Percentiles rank a stretch among this genome's conserved stretches.
Conservation (phyloP, 2,888 invertebrate species). For the Schizaphis graminum region DNA sequence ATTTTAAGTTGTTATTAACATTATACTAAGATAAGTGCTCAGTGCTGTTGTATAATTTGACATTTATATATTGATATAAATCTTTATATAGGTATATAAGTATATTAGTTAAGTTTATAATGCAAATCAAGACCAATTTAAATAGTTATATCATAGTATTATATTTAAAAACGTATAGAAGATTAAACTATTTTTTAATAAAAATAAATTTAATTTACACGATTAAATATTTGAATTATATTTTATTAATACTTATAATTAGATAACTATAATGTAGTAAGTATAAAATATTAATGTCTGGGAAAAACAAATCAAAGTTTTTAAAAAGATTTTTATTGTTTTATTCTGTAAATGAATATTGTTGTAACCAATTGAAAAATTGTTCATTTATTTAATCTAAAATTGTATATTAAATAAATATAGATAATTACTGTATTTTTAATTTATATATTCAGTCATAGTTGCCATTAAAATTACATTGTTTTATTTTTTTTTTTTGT, state of each 20-base stretch:
- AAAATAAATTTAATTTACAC: neutral
- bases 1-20: conserved; percentile 40
- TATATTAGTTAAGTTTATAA: neutral
- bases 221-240: neutral
- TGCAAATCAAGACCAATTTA: neutral
- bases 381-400: neutral
- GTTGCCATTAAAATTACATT: neutral
- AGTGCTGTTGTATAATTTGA: neutral
- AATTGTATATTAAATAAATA: neutral
- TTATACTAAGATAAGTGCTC: neutral
- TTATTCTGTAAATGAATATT: neutral
- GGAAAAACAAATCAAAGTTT: neutral
- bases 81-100: neutral
- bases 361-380: neutral
- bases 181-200: neutral
- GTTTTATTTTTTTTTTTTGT: neutral
- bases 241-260: neutral
- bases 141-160: neutral
- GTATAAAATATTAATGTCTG: neutral
- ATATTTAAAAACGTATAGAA: neutral
- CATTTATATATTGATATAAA: neutral
- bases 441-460: neutral
- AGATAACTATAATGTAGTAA: neutral
- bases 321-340: neutral
- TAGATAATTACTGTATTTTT: neutral